phyloP scores from a whole-genome alignment of 2,888 invertebrate species.

The Lepetodrilus schrolli region DNA sequence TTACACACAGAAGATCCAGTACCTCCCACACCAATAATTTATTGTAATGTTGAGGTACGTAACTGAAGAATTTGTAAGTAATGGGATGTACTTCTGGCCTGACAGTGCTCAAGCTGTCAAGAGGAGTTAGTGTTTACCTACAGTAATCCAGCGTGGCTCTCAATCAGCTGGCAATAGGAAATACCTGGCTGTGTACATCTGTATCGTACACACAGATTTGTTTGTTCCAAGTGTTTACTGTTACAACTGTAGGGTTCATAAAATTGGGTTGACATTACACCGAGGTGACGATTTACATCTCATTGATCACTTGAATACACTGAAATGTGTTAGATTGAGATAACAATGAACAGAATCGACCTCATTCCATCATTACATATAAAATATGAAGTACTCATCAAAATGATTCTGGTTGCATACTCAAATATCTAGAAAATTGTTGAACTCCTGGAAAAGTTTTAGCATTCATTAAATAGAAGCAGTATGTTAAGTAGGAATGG shows the following conservation, averaged over 20 bases:
- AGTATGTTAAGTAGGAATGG: too few relatives aligned
- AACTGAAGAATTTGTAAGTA: slow-evolving; percentile 11
- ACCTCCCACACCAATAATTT: not conserved
- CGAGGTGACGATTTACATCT: not conserved
- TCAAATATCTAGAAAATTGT: too few relatives aligned
- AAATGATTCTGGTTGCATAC: too few relatives aligned
- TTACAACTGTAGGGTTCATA: not conserved
- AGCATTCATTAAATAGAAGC: too few relatives aligned
- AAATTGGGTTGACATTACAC: not conserved
- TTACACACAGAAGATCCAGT: not conserved
- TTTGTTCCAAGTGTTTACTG: not conserved
- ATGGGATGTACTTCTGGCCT: not conserved
- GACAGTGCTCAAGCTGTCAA: not conserved
- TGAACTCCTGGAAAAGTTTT: too few relatives aligned
- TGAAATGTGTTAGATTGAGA: too few relatives aligned
- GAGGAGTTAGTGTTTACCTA: slow-evolving; percentile 1
- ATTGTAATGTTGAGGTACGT: not conserved
- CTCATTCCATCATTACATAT: too few relatives aligned
- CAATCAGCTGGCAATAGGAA: not conserved
- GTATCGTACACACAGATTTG: too few relatives aligned
- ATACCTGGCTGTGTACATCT: too few relatives aligned
- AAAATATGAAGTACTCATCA: too few relatives aligned
- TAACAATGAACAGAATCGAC: too few relatives aligned
- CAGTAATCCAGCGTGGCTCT: not conserved
- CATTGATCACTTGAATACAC: too few relatives aligned